Percentiles rank a stretch among this genome's conserved stretches.
These are phyloP conservation scores for Peromyscus maniculatus DNA, from an alignment of 2,113 vertebrate species.

Conservation along the genomic window DNA sequence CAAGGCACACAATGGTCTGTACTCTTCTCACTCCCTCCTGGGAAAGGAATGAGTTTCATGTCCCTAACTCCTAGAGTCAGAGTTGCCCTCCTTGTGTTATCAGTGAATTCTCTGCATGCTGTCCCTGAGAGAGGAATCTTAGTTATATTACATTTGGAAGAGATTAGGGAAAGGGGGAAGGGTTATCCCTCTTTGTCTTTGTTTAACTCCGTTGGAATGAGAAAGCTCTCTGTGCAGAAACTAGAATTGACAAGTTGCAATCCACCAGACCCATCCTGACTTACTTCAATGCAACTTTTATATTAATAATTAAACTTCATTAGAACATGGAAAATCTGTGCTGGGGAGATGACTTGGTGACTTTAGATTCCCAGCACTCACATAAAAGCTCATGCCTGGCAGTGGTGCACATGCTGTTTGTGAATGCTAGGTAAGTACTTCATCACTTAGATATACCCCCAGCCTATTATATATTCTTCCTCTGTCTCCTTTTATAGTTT, in stretches of 20 bases:
- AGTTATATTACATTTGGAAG: slow-evolving; percentile 30
- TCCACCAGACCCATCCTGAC: not conserved
- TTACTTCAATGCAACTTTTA: slow-evolving; percentile 15
- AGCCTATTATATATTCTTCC: not conserved
- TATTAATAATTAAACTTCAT: not conserved
- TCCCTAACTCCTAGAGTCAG: not conserved
- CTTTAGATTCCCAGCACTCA: not conserved
- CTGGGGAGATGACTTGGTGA: not conserved
- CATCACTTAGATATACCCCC: not conserved
- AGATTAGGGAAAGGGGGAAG: slow-evolving; percentile 45
- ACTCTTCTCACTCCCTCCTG: not conserved
- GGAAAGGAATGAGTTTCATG: not conserved
- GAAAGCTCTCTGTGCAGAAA: not conserved
- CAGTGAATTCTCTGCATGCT: not conserved
- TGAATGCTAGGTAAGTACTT: not conserved
- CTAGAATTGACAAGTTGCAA: not conserved
- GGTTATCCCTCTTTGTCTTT: slow-evolving; percentile 28
- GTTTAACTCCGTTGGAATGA: slow-evolving; percentile 50
- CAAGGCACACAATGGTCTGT: not conserved
- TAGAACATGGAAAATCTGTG: slow-evolving; percentile 45
- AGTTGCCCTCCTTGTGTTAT: not conserved
- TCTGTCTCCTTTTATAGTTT: not conserved
- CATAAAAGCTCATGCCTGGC: not conserved
- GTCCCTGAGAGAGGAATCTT: slow-evolving; percentile 32
- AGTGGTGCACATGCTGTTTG: not conserved